Conservation (phyloP, 2,888 invertebrate genomes). For the Lepidocyrtinus sp. region DNA sequence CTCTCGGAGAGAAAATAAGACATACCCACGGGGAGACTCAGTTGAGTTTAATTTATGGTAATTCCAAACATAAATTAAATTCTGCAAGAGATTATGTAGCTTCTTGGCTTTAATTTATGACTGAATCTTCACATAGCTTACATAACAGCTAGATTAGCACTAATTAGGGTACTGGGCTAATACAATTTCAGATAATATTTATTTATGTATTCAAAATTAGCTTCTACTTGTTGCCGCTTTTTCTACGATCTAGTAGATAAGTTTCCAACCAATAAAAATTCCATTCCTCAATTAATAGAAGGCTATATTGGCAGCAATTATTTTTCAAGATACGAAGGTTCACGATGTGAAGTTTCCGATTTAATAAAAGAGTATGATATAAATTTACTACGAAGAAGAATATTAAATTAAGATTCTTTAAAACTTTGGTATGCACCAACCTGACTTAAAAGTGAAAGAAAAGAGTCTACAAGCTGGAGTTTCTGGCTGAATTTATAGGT, state of each 20-base stretch:
- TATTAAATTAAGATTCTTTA: too few relatives aligned
- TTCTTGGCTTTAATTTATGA: constrained; percentile 8
- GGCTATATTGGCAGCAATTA: too few relatives aligned
- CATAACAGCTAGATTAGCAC: not conserved
- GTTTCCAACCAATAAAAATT: too few relatives aligned
- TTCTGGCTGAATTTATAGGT: not conserved
- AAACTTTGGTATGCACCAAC: too few relatives aligned
- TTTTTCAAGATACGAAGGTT: too few relatives aligned
- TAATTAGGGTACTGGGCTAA: not conserved
- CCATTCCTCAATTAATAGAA: too few relatives aligned
- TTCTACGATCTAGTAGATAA: not conserved
- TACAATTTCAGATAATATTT: not conserved
- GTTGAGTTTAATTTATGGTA: constrained; percentile 2
- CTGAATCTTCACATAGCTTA: not conserved
- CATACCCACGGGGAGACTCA: not conserved
- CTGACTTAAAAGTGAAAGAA: too few relatives aligned
- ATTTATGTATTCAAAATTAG: not conserved
- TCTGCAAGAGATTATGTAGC: not conserved
- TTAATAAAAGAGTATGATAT: too few relatives aligned
- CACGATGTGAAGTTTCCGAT: too few relatives aligned
- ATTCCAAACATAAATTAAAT: not conserved
- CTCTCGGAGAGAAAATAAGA: not conserved
- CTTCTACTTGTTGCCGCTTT: not conserved
- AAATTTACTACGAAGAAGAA: too few relatives aligned
- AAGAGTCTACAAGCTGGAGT: too few relatives aligned